These are phyloP conservation scores for Kryphioiulus occultus DNA, from an alignment of 2,888 invertebrate genomes.

Conservation along the genomic window DNA sequence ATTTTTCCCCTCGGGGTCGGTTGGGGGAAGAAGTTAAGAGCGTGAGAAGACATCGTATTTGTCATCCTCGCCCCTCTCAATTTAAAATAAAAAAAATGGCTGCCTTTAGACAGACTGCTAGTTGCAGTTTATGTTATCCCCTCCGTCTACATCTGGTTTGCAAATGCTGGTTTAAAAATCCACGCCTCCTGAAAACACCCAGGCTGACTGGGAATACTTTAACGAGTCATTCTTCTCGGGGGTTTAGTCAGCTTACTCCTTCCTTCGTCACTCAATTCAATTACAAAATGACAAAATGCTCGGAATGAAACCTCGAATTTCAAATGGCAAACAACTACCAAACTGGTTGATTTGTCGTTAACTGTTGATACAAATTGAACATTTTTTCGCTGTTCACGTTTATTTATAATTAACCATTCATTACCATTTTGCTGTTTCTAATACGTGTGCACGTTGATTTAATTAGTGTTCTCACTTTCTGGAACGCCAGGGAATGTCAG, in stretches of 20 bases:
- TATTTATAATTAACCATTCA: no score
- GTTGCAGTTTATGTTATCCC: conserved; percentile 14
- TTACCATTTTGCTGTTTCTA: no score
- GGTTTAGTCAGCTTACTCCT: not conserved
- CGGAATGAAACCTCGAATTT: no score
- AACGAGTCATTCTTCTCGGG: not conserved
- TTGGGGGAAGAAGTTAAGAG: conserved; percentile 32
- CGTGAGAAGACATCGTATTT: conserved; percentile 40
- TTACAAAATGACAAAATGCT: not conserved
- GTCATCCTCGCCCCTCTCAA: conserved; percentile 36
- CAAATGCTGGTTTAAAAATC: not conserved
- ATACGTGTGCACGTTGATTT: no score
- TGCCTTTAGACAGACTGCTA: conserved; percentile 12
- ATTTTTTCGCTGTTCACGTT: no score
- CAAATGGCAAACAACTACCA: no score
- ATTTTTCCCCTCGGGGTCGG: conserved; percentile 29
- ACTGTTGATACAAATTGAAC: no score
- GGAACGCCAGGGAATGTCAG: no score
- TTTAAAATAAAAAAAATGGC: conserved; percentile 21
- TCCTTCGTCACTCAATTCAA: not conserved
- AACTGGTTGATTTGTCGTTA: no score
- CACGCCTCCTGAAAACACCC: not conserved
- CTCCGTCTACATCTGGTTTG: conserved; percentile 36
- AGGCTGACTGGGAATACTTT: not conserved
- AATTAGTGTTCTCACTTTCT: no score